phyloP scores from a whole-genome alignment of 92 coral and sea anemone genomes.

The Isaurus tuberculatus region DNA sequence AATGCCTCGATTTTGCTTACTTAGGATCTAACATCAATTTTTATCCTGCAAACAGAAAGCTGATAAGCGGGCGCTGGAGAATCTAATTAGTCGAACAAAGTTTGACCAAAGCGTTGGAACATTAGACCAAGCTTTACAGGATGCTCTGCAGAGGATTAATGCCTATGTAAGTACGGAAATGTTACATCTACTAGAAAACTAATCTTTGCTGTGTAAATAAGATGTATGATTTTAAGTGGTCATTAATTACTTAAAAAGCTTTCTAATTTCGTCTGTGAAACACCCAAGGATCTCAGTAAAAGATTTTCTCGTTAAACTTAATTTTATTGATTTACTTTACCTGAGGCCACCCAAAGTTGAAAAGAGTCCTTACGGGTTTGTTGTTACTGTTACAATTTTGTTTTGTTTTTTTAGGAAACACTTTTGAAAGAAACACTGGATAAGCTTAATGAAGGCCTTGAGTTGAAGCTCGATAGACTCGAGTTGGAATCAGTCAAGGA shows the following conservation, averaged over 20 bases:
- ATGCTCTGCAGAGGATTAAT: slow-evolving; percentile 79
- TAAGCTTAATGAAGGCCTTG: slow-evolving; percentile 75
- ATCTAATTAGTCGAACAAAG: slow-evolving; percentile 88
- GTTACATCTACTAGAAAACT: neutral
- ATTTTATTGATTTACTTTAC: no score
- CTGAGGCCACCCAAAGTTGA: no score
- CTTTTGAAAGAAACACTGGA: slow-evolving; percentile 80
- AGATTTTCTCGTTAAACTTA: no score
- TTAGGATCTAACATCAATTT: neutral
- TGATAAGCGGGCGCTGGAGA: slow-evolving; percentile 91
- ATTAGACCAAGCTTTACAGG: slow-evolving; percentile 88
- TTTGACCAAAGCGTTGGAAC: slow-evolving; percentile 92
- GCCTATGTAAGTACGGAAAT: slow-evolving; percentile 76
- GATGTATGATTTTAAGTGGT: no score
- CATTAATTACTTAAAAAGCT: no score
- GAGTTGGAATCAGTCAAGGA: slow-evolving; percentile 92
- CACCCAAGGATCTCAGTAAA: no score
- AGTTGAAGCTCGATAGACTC: slow-evolving; percentile 91
- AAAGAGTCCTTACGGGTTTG: no score
- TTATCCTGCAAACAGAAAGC: slow-evolving; percentile 77
- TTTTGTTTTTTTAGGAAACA: slow-evolving; percentile 67
- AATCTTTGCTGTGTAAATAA: no score
- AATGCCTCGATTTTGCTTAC: neutral
- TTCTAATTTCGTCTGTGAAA: no score
- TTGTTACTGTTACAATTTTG: no score